phyloP scores from a whole-genome alignment of 2,113 vertebrate genomes.

The rabbit (Oryctolagus cuniculus) region DNA sequence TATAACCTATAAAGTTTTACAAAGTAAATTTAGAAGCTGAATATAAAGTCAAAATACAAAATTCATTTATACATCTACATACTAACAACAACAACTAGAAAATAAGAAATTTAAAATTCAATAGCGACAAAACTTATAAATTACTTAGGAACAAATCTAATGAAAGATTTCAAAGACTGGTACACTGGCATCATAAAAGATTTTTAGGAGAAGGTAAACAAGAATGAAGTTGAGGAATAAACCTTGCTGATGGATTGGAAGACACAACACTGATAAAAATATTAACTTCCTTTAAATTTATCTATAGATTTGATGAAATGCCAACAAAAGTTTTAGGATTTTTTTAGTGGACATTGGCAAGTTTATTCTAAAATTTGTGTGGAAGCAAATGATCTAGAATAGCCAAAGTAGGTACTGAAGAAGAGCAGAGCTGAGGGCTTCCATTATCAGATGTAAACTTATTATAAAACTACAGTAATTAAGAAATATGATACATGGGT shows the following conservation, averaged over 20 bases:
- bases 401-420: not conserved
- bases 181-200: not conserved
- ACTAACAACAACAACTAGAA: not conserved
- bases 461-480: not conserved
- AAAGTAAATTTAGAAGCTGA: conserved; percentile 15
- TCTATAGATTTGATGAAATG: not conserved
- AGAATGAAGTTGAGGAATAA: not conserved
- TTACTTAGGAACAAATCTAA: not conserved
- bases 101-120: not conserved
- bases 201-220: not conserved
- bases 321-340: not conserved
- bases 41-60: not conserved
- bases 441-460: not conserved
- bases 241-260: not conserved
- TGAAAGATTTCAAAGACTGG: not conserved
- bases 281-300: not conserved
- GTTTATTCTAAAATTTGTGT: conserved; percentile 14
- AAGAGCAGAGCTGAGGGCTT: not conserved
- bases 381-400: not conserved
- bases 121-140: not conserved
- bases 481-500: not conserved
- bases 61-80: not conserved
- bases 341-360: not conserved
- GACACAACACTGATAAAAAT: not conserved
- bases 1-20: not conserved